phyloP scores from a whole-genome alignment of 1,140 invertebrate genomes.

The Bombus impatiens region DNA sequence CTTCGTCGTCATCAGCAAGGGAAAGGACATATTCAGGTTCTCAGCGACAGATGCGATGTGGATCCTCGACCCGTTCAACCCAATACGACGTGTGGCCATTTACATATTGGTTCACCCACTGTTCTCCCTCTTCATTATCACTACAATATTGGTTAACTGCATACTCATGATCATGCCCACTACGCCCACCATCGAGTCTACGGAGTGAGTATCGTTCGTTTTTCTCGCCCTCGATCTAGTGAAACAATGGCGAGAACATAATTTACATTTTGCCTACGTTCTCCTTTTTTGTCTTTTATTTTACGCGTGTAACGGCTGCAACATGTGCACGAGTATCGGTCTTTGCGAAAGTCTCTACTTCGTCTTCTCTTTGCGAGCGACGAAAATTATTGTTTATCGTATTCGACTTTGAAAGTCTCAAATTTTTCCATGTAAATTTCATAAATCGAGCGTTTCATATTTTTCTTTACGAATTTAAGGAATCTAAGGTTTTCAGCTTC shows the following conservation, averaged over 20 bases:
- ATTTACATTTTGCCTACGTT: constrained; percentile 13
- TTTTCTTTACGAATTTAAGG: neutral
- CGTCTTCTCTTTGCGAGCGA: neutral
- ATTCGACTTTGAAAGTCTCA: neutral
- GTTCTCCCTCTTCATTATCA: constrained; percentile 98
- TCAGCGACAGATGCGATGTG: constrained; percentile 97
- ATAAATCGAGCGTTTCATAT: neutral
- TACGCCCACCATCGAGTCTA: constrained; percentile 95
- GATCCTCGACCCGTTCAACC: constrained; percentile 98
- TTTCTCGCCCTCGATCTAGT: neutral
- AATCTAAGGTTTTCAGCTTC: no score
- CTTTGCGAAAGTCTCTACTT: neutral
- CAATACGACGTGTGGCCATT: constrained; percentile 97
- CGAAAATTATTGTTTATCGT: neutral
- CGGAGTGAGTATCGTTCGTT: constrained; percentile 92
- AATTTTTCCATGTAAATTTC: neutral
- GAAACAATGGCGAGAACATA: constrained; percentile 12
- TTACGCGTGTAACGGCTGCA: no score
- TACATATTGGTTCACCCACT: constrained; percentile 98
- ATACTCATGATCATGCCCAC: constrained; percentile 98
- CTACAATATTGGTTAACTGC: constrained; percentile 98
- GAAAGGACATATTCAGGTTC: constrained; percentile 99
- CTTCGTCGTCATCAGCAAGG: constrained; percentile 98
- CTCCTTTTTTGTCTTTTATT: neutral
- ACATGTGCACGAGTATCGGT: constrained; percentile 3